Evolutionary conservation across 2,797 vertebrate genomes (phyloP).

Genomic region (Chiropotes sagulatus): DNA sequence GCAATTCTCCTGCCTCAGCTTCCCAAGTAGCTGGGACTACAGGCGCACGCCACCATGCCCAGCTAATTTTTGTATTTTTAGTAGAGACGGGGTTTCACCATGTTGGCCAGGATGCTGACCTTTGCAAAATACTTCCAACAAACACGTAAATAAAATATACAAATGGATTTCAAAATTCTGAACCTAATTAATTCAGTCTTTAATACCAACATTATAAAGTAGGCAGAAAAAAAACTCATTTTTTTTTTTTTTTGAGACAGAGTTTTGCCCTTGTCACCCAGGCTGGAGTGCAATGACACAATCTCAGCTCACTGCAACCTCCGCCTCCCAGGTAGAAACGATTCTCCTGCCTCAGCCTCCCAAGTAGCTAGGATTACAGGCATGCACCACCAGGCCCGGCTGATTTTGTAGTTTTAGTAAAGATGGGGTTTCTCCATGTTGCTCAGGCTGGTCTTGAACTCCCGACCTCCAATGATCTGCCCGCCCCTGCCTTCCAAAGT

Average conservation of each 20-base stretch:
- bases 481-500: neutral
- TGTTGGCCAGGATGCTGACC: neutral
- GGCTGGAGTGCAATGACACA: no score
- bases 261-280: no score
- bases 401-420: neutral
- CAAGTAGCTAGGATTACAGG: no score
- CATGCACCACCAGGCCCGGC: neutral
- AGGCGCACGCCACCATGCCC: no score
- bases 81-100: no score
- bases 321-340: no score
- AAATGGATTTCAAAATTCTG: neutral
- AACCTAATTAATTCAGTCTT: neutral
- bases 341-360: no score
- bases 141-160: neutral
- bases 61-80: no score
- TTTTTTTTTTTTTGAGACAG: neutral
- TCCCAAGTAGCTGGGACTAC: no score
- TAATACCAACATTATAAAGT: neutral
- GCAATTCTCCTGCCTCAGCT: no score
- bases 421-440: neutral
- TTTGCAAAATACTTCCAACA: conserved; percentile 3
- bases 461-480: neutral
- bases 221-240: neutral
- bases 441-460: neutral
- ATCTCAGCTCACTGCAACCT: no score